These are phyloP conservation scores for Girardinichthys multiradiatus DNA, from an alignment of 2,113 vertebrate species.

Conservation along the genomic window DNA sequence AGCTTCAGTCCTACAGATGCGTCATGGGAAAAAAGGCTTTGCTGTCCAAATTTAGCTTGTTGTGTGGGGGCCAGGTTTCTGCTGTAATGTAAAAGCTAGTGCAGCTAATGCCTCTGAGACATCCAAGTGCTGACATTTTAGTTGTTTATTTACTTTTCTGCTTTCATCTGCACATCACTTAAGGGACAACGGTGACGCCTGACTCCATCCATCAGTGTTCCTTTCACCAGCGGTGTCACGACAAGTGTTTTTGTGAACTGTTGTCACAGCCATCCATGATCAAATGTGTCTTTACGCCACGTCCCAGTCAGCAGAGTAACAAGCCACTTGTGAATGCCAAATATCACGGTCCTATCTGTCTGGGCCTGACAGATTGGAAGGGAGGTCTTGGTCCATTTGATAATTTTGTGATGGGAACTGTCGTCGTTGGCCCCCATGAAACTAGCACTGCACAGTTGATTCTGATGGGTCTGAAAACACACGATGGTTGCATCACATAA, in stretches of 20 bases:
- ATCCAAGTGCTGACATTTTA: conserved; percentile 75
- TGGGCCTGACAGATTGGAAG: conserved; percentile 12
- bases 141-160: conserved; percentile 74
- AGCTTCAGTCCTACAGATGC: conserved; percentile 64
- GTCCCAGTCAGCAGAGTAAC: conserved; percentile 34
- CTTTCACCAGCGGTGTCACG: conserved; percentile 22
- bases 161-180: conserved; percentile 42
- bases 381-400: conserved; percentile 24
- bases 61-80: conserved; percentile 40
- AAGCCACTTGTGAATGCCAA: conserved; percentile 31
- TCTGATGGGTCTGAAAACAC: not conserved
- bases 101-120: conserved; percentile 74
- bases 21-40: conserved; percentile 21
- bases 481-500: not conserved
- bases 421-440: not conserved
- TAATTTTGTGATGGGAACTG: conserved; percentile 32
- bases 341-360: conserved; percentile 38
- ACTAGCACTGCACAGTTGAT: not conserved
- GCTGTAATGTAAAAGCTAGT: conserved; percentile 69
- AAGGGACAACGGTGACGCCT: conserved; percentile 40
- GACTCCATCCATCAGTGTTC: conserved; percentile 58
- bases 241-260: conserved; percentile 15
- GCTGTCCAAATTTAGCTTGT: conserved; percentile 69
- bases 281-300: conserved; percentile 53
- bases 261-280: conserved; percentile 32